Evolutionary conservation across 1,140 invertebrate genomes (phyloP), one percentile per base, ranked within the genome.

Genomic region (Tetraneura akinire): DNA sequence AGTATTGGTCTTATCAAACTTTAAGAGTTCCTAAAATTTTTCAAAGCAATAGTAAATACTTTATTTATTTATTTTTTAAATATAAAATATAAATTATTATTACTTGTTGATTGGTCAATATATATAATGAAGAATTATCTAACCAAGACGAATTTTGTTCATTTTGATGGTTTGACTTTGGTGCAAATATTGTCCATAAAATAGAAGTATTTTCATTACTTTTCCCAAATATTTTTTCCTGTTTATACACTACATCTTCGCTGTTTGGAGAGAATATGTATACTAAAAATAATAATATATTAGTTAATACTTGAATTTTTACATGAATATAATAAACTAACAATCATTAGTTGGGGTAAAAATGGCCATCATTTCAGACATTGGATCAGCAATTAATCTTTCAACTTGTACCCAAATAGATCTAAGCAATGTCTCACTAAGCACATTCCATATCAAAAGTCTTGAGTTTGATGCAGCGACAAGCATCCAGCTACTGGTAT

Each of bases 391-490:
- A 29, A 88, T 82, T 32, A 92, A 84, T 55, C 86, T 85, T 16
- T 85, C 83, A 1, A 89, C 84, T 55, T 86, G 85, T 47, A 92
- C 83, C 4, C 87, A 85, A 49, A 92, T 88, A 81, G 87, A 88
- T 87, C 90, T 90, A 9, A 87, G 85, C 55, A 92, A 82, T 8
- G 87, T 87, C 2, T 92, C 86, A 2, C 90, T 90, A 70, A 93
- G 85, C 32, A 93, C 84, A 87, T 93, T 91, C 92, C 92, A 94
- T 10, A 92, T 90, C 42, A 88, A 86, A 2, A 94, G 83, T 78
- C 89, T 86, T 47, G 87, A 83, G 0, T 86, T 83, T 73, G 89
- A 90, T 18, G 88, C 88, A 29, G 87, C 86, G 5, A 92, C 87
- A 18, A 93, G 85, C 26, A 93, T 84, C 85, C 93, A 91, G 78